Percentiles rank a stretch among this genome's conserved stretches.
Evolutionary conservation across 2,113 vertebrate species (phyloP).

Genomic region (Nematolebias whitei): DNA sequence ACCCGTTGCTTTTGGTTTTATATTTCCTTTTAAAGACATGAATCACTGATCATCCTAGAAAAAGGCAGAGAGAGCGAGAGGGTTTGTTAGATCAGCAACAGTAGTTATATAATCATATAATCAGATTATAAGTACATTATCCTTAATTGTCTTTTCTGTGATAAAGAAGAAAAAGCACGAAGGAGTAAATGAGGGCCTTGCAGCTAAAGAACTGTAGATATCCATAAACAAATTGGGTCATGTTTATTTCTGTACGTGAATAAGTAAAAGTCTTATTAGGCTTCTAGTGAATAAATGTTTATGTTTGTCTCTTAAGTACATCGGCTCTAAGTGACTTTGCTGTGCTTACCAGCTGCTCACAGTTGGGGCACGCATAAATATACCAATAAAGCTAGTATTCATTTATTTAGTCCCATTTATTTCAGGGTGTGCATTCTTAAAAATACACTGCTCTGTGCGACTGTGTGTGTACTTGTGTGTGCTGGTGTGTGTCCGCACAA

Average conservation of each 20-base stretch:
- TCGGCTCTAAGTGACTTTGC: conserved; percentile 44
- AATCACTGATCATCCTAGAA: conserved; percentile 64
- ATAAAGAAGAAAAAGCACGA: conserved; percentile 43
- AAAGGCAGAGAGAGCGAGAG: conserved; percentile 28
- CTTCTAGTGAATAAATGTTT: conserved; percentile 49
- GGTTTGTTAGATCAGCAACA: conserved; percentile 50
- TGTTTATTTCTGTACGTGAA: conserved; percentile 1
- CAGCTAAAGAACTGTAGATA: conserved; percentile 8
- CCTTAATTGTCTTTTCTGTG: conserved; percentile 51
- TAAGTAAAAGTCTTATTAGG: conserved; percentile 26
- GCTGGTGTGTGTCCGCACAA: conserved; percentile 5
- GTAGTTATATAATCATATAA: conserved; percentile 55
- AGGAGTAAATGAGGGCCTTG: conserved; percentile 38
- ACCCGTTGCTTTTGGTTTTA: conserved; percentile 71
- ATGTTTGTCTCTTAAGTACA: conserved; percentile 48
- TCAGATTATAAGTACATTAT: conserved; percentile 62
- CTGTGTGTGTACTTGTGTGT: conserved; percentile 10
- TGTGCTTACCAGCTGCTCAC: conserved; percentile 60
- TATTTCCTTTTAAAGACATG: conserved; percentile 76
- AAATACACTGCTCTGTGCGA: conserved; percentile 12
- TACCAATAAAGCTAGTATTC: conserved; percentile 46
- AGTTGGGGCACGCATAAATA: conserved; percentile 44
- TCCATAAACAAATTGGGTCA: conserved; percentile 46
- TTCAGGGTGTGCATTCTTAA: conserved; percentile 19
- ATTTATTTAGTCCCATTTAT: conserved; percentile 54